Conservation (phyloP, 2,888 invertebrate genomes). For the Tetragonula carbonaria region DNA sequence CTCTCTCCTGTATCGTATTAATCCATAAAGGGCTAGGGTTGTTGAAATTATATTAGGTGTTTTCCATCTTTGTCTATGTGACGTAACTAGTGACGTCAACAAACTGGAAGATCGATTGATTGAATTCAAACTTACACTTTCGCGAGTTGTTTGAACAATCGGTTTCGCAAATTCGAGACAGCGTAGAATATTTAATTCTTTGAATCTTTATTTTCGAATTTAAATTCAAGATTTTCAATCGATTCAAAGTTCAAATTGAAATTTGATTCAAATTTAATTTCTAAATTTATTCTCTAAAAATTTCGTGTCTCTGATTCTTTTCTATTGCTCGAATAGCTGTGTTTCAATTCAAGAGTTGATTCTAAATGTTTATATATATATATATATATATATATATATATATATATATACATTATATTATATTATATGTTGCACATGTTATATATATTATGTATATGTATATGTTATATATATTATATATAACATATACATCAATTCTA, state of each 20-base stretch:
- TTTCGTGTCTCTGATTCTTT: neutral
- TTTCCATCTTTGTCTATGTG: constrained; percentile 66
- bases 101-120: constrained; percentile 73
- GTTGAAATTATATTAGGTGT: constrained; percentile 29
- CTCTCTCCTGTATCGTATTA: neutral
- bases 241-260: neutral
- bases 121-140: constrained; percentile 44
- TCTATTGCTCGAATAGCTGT: neutral
- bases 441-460: too few species aligned
- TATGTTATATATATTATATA: too few species aligned
- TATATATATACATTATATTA: too few species aligned
- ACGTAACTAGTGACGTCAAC: constrained; percentile 74
- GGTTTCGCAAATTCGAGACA: neutral
- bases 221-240: neutral
- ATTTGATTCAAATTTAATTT: neutral
- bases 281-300: neutral
- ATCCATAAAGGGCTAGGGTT: constrained; percentile 20
- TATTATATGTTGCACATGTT: too few species aligned
- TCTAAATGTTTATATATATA: neutral
- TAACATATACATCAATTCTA: too few species aligned
- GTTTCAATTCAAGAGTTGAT: neutral
- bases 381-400: neutral
- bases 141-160: constrained; percentile 6
- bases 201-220: neutral
- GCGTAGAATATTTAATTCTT: neutral